phyloP scores from a whole-genome alignment of 2,797 vertebrate genomes.

The Vultur gryphus region DNA sequence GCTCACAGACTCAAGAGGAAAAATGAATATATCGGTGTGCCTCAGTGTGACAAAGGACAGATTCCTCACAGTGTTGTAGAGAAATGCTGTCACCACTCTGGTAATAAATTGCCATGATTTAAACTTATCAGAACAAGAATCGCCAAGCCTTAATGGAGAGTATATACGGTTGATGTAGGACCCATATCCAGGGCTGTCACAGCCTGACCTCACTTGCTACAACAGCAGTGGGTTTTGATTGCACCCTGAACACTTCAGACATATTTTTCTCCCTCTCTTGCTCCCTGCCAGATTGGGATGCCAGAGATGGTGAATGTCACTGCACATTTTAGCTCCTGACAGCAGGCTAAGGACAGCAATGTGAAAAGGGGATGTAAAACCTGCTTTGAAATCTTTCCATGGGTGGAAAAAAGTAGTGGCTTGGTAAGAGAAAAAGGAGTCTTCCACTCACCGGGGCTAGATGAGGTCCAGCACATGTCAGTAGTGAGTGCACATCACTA shows the following conservation, averaged over 20 bases:
- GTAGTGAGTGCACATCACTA: neutral
- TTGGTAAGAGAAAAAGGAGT: neutral
- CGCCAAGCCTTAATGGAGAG: neutral
- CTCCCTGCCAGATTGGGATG: neutral
- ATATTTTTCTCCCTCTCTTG: neutral
- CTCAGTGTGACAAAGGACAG: neutral
- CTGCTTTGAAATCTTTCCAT: neutral
- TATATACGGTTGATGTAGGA: neutral
- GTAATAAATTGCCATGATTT: conserved; percentile 19
- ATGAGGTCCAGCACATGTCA: neutral
- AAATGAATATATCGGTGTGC: neutral
- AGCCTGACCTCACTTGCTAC: neutral
- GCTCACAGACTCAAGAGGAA: neutral
- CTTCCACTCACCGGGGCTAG: neutral
- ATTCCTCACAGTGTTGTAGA: neutral
- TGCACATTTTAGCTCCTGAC: neutral
- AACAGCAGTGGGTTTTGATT: neutral
- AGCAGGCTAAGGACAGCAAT: neutral
- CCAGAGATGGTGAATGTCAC: neutral
- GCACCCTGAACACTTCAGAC: neutral
- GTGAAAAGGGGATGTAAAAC: neutral
- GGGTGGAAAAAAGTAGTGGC: neutral
- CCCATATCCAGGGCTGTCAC: neutral
- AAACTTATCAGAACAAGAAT: neutral
- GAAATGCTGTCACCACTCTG: neutral